Conservation (phyloP, 2,113 vertebrate genomes). For the Prunella fulvescens region DNA sequence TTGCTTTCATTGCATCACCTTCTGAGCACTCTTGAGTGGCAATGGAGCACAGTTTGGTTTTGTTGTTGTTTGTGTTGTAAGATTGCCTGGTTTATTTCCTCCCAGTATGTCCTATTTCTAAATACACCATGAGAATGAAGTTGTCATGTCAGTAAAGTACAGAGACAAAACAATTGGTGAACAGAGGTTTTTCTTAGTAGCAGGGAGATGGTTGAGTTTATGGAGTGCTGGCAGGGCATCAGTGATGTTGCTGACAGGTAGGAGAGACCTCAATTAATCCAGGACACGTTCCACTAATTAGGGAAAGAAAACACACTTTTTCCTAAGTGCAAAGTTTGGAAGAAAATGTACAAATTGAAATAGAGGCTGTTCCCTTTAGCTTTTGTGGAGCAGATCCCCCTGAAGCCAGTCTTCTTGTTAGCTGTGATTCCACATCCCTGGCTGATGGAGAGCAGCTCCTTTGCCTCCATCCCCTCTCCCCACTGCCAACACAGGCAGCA, state of each 20-base stretch:
- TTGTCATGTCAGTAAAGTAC: background rate
- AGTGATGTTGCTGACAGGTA: background rate
- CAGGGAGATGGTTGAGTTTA: background rate
- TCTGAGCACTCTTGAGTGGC: background rate
- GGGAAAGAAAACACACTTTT: background rate
- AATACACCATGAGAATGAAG: background rate
- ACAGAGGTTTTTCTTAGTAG: background rate
- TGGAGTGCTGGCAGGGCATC: background rate
- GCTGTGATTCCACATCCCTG: background rate
- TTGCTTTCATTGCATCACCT: background rate
- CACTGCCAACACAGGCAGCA: background rate
- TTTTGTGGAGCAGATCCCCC: background rate
- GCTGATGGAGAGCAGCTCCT: background rate
- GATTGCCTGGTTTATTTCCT: background rate
- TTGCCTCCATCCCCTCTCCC: background rate
- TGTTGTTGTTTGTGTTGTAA: background rate
- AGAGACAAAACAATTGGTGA: background rate
- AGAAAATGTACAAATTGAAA: background rate
- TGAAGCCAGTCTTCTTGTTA: background rate
- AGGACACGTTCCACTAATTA: background rate
- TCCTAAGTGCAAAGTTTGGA: background rate
- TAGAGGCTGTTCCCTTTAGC: background rate
- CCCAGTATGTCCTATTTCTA: fast-evolving
- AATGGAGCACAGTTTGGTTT: background rate
- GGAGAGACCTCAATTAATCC: background rate